Percentiles rank a stretch among this genome's conserved stretches.
These are phyloP conservation scores for Empidonax traillii DNA, from an alignment of 2,113 vertebrate genomes.

Conservation along the genomic window DNA sequence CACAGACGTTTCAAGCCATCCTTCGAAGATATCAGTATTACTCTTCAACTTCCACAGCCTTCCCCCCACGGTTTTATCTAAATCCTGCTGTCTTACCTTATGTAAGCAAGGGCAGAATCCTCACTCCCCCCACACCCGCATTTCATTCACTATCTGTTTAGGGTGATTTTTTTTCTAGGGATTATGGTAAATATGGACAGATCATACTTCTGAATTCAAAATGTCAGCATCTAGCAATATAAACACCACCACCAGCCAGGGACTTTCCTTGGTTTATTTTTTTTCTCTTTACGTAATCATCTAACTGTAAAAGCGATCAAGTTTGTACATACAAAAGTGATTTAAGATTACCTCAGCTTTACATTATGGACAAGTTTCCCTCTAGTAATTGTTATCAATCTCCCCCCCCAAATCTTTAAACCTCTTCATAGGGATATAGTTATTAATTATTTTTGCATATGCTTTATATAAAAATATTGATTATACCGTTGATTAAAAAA, in stretches of 20 bases:
- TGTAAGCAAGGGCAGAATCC: fast-evolving
- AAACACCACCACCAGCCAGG: not conserved
- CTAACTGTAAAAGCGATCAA: constrained; percentile 15
- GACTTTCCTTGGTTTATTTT: not conserved
- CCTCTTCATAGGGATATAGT: not conserved
- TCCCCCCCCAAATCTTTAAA: not conserved
- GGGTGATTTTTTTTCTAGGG: not conserved
- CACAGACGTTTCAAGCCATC: not conserved
- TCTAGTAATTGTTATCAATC: constrained; percentile 16
- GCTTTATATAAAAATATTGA: constrained; percentile 33
- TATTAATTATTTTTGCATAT: constrained; percentile 55
- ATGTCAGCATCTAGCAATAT: not conserved
- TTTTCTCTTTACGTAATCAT: not conserved
- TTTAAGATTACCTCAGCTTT: constrained; percentile 22
- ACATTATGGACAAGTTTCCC: not conserved
- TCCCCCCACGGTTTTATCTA: not conserved
- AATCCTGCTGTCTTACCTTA: not conserved
- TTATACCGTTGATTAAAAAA: not conserved
- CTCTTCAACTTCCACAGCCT: not conserved
- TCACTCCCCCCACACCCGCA: not conserved
- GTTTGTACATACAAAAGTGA: not conserved
- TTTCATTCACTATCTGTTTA: not conserved
- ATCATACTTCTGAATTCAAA: not conserved
- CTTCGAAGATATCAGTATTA: not conserved
- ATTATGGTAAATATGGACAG: not conserved